Evolutionary conservation across 2,888 invertebrate species (phyloP), one percentile per base, ranked within the genome.

Genomic region (Julus scandinavius): DNA sequence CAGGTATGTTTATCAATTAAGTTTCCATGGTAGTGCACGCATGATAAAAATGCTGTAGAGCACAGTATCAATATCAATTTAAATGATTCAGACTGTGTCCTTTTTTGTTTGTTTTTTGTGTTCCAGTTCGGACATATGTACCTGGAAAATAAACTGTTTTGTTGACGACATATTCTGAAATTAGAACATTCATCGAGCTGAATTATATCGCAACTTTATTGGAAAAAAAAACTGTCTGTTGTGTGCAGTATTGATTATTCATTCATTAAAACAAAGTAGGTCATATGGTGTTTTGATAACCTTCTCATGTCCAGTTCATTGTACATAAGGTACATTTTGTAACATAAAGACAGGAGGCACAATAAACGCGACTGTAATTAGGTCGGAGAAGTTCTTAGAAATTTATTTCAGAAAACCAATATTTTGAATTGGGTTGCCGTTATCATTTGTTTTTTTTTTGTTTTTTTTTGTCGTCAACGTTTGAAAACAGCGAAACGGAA

Each of bases 211-310:
- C 29, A 72, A 29, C 72, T 29, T 72, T 72, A 72, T 29, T 72
- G 72, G 72, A 20, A 72, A 72, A 72, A 29, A 3, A 72, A 72
- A 72, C 29, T 72, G 72, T 72, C 20, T 9, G 4, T 72, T 29
- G 9, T 72, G 72, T 20, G 72, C 15, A n/a, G 9, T 72, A 72
- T 72, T 72, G 72, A 72, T 72, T 72, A 72, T 72, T 29, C 72
- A 72, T 72, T 72, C 72, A 72, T 72, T 72, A 72, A 72, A 72
- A 54, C 54, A 54, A 54, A 72, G 72, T 72, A 72, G 72, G 72
- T 72, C 72, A 72, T 29, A 29, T 11, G 29, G 72, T 72, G 72
- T 72, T 72, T 72, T 72, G 29, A 29, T 72, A 72, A 29, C 72
- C 29, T 4, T 29, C 20, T 29, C 20, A 72, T 72, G 72, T 29